These are phyloP conservation scores for Steromphala cineraria DNA, from an alignment of 2,888 invertebrate species.

Conservation along the genomic window DNA sequence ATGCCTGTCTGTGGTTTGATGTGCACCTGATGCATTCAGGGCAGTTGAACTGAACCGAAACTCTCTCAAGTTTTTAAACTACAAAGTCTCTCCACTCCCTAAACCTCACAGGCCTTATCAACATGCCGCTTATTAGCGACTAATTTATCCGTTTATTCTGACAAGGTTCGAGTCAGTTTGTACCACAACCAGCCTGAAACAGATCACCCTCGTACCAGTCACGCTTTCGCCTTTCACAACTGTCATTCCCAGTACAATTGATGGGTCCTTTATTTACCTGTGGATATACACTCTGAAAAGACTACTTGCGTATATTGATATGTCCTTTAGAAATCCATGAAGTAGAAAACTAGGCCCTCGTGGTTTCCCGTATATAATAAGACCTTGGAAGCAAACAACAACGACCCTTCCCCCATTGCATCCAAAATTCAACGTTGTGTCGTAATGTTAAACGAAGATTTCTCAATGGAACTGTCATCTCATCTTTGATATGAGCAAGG, in stretches of 20 bases:
- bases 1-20: too few species aligned
- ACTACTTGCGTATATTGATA: conserved; percentile 1
- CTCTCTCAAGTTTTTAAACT: too few species aligned
- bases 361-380: too few species aligned
- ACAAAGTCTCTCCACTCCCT: not conserved
- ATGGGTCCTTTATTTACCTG: not conserved
- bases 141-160: not conserved
- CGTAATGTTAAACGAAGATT: too few species aligned
- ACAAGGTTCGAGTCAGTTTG: not conserved
- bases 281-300: conserved; percentile 14
- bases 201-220: not conserved
- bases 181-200: not conserved
- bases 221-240: not conserved
- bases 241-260: conserved; percentile 4
- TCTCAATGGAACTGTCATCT: too few species aligned
- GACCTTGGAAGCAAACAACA: too few species aligned
- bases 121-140: conserved; percentile 5
- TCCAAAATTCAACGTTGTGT: too few species aligned
- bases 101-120: not conserved
- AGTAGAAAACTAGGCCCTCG: too few species aligned
- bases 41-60: too few species aligned
- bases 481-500: too few species aligned
- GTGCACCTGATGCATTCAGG: too few species aligned
- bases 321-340: not conserved
- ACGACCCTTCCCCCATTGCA: too few species aligned